Conservation (phyloP, 37 sponge, comb jelly and placozoan species). For the Mnemiopsis leidyi region DNA sequence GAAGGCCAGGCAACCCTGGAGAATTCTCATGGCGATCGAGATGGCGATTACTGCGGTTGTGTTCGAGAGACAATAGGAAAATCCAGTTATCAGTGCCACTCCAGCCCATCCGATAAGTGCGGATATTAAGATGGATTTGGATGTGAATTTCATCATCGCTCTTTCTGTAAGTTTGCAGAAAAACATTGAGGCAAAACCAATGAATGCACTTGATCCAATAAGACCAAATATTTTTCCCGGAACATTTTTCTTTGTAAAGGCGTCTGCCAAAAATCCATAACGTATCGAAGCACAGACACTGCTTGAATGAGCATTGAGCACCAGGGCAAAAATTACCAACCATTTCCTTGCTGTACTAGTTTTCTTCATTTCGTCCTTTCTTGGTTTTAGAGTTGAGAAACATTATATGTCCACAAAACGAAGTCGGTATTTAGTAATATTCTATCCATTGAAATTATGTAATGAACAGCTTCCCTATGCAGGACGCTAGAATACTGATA, state of each 20-base stretch:
- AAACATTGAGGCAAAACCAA: neutral
- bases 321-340: neutral
- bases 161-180: neutral
- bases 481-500: too few species aligned
- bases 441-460: too few species aligned
- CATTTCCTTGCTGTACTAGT: neutral
- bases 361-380: too few species aligned
- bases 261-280: constrained; percentile 4
- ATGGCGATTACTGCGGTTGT: neutral
- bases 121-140: neutral
- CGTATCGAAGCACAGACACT: neutral
- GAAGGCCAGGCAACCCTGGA: neutral
- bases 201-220: neutral
- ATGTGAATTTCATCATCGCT: neutral
- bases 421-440: too few species aligned
- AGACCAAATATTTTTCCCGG: neutral
- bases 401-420: too few species aligned
- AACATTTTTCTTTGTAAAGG: neutral
- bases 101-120: neutral
- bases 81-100: neutral
- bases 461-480: too few species aligned
- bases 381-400: too few species aligned
- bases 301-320: neutral
- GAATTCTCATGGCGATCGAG: neutral
- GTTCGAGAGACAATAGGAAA: neutral